Base-by-base conservation (phyloP, 2,797 vertebrate species). In the Anableps anableps region DNA sequence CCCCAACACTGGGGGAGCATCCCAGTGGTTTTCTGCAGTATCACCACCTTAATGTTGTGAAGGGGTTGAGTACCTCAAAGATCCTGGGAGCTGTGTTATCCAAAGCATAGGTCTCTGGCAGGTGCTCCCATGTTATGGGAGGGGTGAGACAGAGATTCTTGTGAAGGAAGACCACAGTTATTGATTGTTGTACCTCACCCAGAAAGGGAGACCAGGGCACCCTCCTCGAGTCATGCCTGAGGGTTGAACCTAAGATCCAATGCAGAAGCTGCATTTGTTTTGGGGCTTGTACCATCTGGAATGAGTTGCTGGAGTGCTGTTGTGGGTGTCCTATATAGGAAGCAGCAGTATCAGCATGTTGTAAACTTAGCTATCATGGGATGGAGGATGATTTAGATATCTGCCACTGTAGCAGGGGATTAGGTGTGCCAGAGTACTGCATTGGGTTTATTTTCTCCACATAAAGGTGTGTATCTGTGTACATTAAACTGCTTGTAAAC, bases 311-410 rank as follows among this genome's bases (percentile, higher is more conserved):
- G 93, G 92, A 77, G 11, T 80, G 85, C 75, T 80, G 81, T 29
- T 80, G 88, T 86, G 10, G 75, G 81, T 86, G 93, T 92, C 90
- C 92, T 89, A 85, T 75, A 86, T 86, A 88, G 31, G 76, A 91
- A 88, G 75, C 80, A 78, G 85, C 88, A 75, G 36, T 58, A 80
- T 93, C 90, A 92, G 91, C 91, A 51, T 68, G 72, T 89, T 91
- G 85, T 77, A 80, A 77, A 48, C 72, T 23, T 47, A 36, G 85
- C 85, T 90, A 85, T 92, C 89, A 86, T 75, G 80, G 82, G 86
- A 77, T 81, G 82, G 72, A 76, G 82, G 41, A 83, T 94, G 86
- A 91, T 93, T 91, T 78, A 85, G 86, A 93, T 92, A 75, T 66
- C 41, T 81, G 83, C 80, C 85, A 73, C 80, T 75, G 66, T 81